Percentiles rank a stretch among this genome's conserved stretches.
These are phyloP conservation scores for Platorchestia sp. DNA, from an alignment of 1,140 invertebrate species.

Conservation along the genomic window DNA sequence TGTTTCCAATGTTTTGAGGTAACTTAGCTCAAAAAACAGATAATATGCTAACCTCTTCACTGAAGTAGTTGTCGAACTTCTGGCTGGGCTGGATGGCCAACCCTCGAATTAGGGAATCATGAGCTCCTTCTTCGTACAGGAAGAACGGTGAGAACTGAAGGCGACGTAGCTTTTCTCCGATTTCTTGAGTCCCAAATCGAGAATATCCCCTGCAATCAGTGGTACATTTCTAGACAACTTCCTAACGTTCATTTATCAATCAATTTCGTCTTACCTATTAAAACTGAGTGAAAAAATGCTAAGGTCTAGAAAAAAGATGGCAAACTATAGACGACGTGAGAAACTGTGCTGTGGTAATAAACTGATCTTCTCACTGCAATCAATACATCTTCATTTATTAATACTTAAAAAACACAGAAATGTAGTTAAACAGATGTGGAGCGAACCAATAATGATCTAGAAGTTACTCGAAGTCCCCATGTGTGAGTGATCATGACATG, in stretches of 20 bases:
- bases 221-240: background rate
- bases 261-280: background rate
- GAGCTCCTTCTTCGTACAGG: slow-evolving; percentile 72
- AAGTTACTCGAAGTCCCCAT: too few species aligned
- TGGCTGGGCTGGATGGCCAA: slow-evolving; percentile 79
- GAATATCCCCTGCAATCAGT: background rate
- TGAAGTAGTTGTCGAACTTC: slow-evolving; percentile 78
- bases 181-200: slow-evolving; percentile 23
- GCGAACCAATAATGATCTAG: too few species aligned
- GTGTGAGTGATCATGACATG: too few species aligned
- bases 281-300: background rate
- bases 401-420: too few species aligned
- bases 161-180: slow-evolving; percentile 71
- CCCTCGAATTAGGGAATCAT: slow-evolving; percentile 79
- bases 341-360: background rate
- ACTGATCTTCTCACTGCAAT: too few species aligned
- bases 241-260: background rate
- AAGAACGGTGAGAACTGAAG: slow-evolving; percentile 74
- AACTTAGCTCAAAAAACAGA: background rate
- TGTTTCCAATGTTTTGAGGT: background rate
- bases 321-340: background rate
- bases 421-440: too few species aligned
- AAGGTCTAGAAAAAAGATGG: background rate
- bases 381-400: too few species aligned
- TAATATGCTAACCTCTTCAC: slow-evolving; percentile 77